Evolutionary conservation across 23 tunicate species (phyloP), one percentile per base, ranked within the genome.

Genomic region (Trididemnum nubilum): DNA sequence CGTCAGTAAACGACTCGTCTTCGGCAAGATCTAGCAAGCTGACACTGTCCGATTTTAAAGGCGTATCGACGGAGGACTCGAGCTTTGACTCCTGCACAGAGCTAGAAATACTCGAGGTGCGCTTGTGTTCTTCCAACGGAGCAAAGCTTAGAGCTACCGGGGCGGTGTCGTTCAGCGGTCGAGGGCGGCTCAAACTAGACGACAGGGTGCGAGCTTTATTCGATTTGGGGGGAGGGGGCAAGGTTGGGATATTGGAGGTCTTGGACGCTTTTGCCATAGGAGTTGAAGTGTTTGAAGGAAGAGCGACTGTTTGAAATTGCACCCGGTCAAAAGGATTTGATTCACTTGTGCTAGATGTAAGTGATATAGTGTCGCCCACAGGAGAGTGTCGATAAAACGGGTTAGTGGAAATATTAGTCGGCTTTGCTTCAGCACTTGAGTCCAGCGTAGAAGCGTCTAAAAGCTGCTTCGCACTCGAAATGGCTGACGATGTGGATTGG

Each of bases 371-470:
- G 52, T 82, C 88, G n/a, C 88, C 86, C 3, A 69, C 34, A 0
- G 89, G 83, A 0, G 98, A 79, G 9, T 88, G 79, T 15, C 82
- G 59, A 87, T 87, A 84, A 39, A 93, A 93, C 12, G 98, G 98
- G 63, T 93, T 93, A n/a, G 88, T 92, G 0, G 91, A 64, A 5
- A 65, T 37, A 22, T 30, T 32, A 1, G 65, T 31, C 2, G 81
- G 51, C 30, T 85, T 76, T 0, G 33, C 5, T 15, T 77, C 67
- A 33, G 39, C 38, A 3, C 12, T 2, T 4, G 33, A 25, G 2
- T 38, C 79, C 15, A 73, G 33, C 3, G 60, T 39, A 2, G 32
- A 12, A 18, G 38, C 76, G 7, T 70, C 76, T 3, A 44, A 7
- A 12, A 33, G 22, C 5, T 25, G 67, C 38, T 67, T 33, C 15